A percentile compares a stretch with the other conserved stretches of the same genome.
Evolutionary conservation across 2,797 vertebrate species (phyloP).

Genomic region (Limosa lapponica): DNA sequence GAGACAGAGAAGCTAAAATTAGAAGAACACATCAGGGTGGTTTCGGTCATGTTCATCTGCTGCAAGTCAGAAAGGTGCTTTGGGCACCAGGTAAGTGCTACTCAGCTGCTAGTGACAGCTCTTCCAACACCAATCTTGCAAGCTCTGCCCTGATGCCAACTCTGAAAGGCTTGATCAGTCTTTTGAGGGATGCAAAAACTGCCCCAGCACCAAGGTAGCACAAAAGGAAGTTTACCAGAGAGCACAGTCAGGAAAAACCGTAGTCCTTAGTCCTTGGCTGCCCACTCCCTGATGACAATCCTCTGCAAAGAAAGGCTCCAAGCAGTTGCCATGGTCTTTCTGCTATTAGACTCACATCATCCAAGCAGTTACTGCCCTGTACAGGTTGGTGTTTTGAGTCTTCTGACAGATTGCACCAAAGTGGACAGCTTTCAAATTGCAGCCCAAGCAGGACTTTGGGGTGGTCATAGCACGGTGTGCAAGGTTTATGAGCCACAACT

Average conservation of each 20-base stretch:
- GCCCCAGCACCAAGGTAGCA: background rate
- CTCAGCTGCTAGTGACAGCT: background rate
- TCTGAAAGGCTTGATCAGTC: background rate
- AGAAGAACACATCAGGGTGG: background rate
- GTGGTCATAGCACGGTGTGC: background rate
- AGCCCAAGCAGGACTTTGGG: background rate
- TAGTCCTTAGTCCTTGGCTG: background rate
- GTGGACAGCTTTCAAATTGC: background rate
- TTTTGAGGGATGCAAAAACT: background rate
- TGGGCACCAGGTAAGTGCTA: background rate
- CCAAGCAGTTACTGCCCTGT: background rate
- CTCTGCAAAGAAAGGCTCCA: background rate
- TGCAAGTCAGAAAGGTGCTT: background rate
- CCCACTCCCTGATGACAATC: background rate
- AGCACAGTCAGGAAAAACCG: background rate
- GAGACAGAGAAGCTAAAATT: background rate
- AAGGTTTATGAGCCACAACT: background rate
- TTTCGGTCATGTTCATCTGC: background rate
- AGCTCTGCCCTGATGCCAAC: background rate
- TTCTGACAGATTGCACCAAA: background rate
- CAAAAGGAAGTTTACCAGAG: background rate
- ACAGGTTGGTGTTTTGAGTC: background rate
- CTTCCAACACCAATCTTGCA: background rate
- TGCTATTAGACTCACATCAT: background rate
- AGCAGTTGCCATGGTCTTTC: background rate